Conservation (phyloP, 2,113 vertebrate genomes). For the Lagenorhynchus albirostris region DNA sequence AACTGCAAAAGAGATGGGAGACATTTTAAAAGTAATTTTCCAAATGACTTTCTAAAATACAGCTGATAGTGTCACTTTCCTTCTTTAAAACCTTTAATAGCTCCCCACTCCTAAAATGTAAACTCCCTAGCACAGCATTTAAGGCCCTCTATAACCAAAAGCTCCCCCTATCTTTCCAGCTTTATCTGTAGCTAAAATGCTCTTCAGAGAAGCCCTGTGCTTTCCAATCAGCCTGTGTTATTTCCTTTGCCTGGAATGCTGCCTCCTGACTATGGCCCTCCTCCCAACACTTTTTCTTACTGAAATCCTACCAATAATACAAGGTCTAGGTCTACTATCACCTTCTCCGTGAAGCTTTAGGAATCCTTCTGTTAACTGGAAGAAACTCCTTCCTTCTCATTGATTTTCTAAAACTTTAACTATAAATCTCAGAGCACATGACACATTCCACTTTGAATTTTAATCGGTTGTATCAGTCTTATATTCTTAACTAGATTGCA, state of each 20-base stretch:
- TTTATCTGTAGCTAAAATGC: neutral
- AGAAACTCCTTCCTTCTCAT: neutral
- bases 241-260: neutral
- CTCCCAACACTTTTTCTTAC: neutral
- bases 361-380: neutral
- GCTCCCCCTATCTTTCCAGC: neutral
- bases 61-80: neutral
- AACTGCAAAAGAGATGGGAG: neutral
- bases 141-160: neutral
- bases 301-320: neutral
- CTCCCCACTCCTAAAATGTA: neutral
- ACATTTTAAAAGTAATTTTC: neutral
- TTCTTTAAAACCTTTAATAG: neutral
- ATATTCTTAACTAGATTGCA: neutral
- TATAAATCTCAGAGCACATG: neutral
- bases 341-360: neutral
- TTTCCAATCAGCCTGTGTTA: neutral
- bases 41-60: slow-evolving; percentile 13
- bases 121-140: neutral
- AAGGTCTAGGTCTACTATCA: neutral
- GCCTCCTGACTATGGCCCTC: neutral
- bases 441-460: neutral
- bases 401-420: neutral
- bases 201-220: neutral
- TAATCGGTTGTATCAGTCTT: neutral